Base-by-base conservation (phyloP, 2,888 invertebrate genomes). In the Drosophila dives region DNA sequence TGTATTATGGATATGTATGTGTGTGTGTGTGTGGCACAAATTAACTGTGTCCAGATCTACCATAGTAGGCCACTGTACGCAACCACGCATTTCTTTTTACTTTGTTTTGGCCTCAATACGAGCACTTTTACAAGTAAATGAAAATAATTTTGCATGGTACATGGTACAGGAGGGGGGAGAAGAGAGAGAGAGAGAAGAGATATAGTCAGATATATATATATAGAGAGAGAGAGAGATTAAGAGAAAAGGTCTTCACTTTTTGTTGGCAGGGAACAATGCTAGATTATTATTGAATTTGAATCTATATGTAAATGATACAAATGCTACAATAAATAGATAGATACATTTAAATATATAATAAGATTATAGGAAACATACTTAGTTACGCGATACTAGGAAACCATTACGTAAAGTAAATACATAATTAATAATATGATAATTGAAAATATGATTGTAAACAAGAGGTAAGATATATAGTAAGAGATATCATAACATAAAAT, bases 11-110 rank as follows among this genome's bases (percentile, higher is more conserved):
- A 36, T 53, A 12, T 45, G 45, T 63, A 23, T 65, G 54, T 66
- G 50, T 38, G 12, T 76, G 53, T 58, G 51, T 65, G 48, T 72
- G 65, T 72, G 80, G 67, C 73, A 77, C 72, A 72, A 83, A 64
- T 49, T 53, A 80, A 59, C 74, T 82, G 84, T 91, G 92, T 93
- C 92, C 92, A 90, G 91, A 92, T 92, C 92, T 92, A 92, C 92
- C 92, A 92, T 92, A 93, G 92, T 75, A 92, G 92, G 91, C 92
- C 93, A 92, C 92, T 92, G 92, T 91, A 92, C 92, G 92, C 92
- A 93, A 92, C 92, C 92, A 92, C 92, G 91, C 89, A 91, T 87
- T 86, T 85, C 69, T 85, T 64, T 68, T 72, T 45, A 45, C 23
- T 45, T 64, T 68, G 72, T 69, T 73, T 77, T 77, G 40, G 66